Conservation (phyloP, 2,888 invertebrate species). For the Aporophyla nigra region DNA sequence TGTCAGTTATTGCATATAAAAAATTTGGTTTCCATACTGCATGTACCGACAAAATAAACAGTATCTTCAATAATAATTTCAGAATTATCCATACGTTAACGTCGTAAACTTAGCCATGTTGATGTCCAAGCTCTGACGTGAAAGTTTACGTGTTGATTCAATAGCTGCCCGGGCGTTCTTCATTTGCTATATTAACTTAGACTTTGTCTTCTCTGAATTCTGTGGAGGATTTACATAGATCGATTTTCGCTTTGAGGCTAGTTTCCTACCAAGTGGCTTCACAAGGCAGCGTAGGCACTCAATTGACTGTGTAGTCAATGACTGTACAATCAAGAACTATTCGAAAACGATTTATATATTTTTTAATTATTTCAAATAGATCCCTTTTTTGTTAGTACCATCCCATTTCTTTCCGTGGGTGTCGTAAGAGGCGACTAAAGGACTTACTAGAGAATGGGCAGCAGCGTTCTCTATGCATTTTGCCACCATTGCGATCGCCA, state of each 20-base stretch:
- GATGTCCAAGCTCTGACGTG: not conserved
- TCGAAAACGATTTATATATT: not conserved
- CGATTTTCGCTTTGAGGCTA: constrained; percentile 3
- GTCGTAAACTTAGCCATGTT: not conserved
- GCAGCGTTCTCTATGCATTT: too few relatives aligned
- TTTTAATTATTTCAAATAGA: too few relatives aligned
- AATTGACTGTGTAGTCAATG: not conserved
- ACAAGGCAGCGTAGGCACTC: not conserved
- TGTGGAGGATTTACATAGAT: not conserved
- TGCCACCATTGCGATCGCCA: too few relatives aligned
- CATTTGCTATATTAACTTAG: constrained; percentile 28
- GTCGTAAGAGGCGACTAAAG: too few relatives aligned
- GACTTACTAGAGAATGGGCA: too few relatives aligned
- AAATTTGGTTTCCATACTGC: too few relatives aligned
- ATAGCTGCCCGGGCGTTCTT: constrained; percentile 26
- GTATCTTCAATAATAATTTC: not conserved
- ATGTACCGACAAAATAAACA: not conserved
- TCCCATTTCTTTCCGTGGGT: too few relatives aligned
- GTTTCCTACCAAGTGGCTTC: not conserved
- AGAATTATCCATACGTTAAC: constrained; percentile 13
- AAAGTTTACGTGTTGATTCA: constrained; percentile 49
- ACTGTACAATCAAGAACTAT: not conserved
- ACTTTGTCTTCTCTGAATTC: constrained; percentile 23
- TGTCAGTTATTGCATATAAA: too few relatives aligned
- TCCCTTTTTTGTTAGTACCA: too few relatives aligned